Evolutionary conservation across 2,113 vertebrate species (phyloP).

Genomic region (Antigone vipio): DNA sequence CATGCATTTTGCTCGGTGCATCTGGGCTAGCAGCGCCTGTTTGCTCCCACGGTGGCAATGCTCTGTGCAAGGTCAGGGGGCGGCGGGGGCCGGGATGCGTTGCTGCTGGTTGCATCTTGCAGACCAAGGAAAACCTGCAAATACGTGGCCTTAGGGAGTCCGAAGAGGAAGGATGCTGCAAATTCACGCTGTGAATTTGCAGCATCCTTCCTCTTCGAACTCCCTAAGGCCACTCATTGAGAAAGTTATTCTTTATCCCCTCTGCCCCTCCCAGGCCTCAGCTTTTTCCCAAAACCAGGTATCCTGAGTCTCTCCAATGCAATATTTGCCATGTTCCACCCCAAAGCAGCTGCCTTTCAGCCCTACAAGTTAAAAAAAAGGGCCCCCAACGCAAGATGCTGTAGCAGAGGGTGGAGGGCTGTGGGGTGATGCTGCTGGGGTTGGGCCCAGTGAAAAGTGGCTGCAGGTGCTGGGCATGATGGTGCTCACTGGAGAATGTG

Average conservation of each 20-base stretch:
- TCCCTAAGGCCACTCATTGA: neutral
- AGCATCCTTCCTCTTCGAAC: neutral
- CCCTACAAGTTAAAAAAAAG: neutral
- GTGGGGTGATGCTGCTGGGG: neutral
- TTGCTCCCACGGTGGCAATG: neutral
- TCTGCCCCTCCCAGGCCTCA: neutral
- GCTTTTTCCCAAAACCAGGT: neutral
- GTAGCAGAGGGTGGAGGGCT: neutral
- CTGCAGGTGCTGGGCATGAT: neutral
- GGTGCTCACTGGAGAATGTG: neutral
- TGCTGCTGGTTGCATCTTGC: neutral
- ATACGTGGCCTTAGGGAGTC: neutral
- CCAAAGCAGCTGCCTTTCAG: neutral
- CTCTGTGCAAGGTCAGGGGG: neutral
- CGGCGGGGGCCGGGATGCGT: accelerated
- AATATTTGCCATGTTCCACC: neutral
- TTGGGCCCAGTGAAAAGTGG: neutral
- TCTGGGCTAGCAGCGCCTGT: accelerated
- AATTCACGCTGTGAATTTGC: neutral
- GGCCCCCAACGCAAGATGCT: neutral
- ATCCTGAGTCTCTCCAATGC: neutral
- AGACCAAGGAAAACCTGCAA: neutral
- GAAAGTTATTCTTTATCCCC: neutral
- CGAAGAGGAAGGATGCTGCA: neutral
- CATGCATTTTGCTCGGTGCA: accelerated